Conservation (phyloP, 2,888 invertebrate species). For the Syritta pipiens region DNA sequence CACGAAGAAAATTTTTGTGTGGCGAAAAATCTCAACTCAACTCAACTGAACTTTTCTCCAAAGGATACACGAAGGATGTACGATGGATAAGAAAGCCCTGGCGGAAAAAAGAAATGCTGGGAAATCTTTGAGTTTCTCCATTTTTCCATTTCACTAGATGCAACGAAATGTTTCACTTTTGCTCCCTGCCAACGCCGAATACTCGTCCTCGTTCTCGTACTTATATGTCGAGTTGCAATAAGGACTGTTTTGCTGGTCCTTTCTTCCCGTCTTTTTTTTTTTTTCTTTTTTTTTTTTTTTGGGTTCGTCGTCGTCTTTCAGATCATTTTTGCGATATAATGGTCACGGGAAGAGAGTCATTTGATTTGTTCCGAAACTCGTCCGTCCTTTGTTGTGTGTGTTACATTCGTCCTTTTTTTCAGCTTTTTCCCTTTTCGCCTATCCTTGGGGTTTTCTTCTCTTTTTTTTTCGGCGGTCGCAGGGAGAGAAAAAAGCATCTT, state of each 20-base stretch:
- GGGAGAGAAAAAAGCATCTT: conserved; percentile 34
- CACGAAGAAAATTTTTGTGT: conserved; percentile 21
- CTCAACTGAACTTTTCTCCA: no score
- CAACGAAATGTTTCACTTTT: conserved; percentile 36
- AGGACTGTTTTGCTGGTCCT: conserved; percentile 19
- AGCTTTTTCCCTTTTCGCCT: background rate
- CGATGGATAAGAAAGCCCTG: conserved; percentile 33
- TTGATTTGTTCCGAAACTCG: conserved; percentile 67
- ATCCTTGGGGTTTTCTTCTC: background rate
- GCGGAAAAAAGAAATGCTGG: conserved; percentile 24
- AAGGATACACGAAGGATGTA: conserved; percentile 3
- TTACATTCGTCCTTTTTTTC: conserved; percentile 6
- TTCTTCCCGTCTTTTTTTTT: conserved; percentile 12
- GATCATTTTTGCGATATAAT: conserved; percentile 64
- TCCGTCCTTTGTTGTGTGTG: conserved; percentile 54
- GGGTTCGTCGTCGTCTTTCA: conserved; percentile 2
- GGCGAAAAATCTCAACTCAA: conserved; percentile 45
- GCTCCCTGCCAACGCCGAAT: background rate
- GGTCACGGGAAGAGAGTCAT: conserved; percentile 67
- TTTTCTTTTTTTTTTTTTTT: background rate
- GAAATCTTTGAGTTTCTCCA: conserved; percentile 55
- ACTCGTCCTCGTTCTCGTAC: conserved; percentile 11
- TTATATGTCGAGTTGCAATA: conserved; percentile 14
- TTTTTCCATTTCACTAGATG: conserved; percentile 67
- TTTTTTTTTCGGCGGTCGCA: background rate